Conservation (phyloP, 92 coral and sea anemone genomes). For the Palythoa heliodiscus region DNA sequence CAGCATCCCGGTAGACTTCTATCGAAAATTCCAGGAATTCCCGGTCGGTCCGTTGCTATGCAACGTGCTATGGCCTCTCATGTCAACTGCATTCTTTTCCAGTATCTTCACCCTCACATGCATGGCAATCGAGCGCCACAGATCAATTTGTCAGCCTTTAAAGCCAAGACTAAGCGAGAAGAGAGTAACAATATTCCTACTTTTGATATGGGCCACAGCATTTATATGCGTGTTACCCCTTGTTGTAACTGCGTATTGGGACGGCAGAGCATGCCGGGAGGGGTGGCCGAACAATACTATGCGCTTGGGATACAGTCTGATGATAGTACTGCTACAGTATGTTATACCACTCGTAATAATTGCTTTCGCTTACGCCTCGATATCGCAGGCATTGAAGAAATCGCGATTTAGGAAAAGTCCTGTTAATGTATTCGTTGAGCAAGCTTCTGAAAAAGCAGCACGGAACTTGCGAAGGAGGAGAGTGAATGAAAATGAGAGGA, state of each 20-base stretch:
- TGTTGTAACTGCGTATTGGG: slow-evolving; percentile 63
- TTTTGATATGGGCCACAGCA: slow-evolving; percentile 66
- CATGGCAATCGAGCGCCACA: slow-evolving; percentile 79
- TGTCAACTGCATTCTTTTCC: slow-evolving; percentile 72
- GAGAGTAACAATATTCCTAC: slow-evolving; percentile 34
- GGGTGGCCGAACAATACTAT: slow-evolving; percentile 64
- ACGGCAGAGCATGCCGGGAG: slow-evolving; percentile 60
- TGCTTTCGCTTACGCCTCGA: slow-evolving; percentile 70
- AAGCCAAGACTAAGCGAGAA: slow-evolving; percentile 55
- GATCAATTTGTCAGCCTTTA: slow-evolving; percentile 69
- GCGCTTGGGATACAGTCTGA: slow-evolving; percentile 66
- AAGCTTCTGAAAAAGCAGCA: background rate
- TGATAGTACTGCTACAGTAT: slow-evolving; percentile 65
- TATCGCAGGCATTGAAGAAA: slow-evolving; percentile 55
- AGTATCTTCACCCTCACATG: slow-evolving; percentile 79
- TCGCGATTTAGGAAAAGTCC: slow-evolving; percentile 24
- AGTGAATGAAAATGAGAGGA: slow-evolving; percentile 57
- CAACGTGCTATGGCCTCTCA: slow-evolving; percentile 82
- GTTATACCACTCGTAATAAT: slow-evolving; percentile 66
- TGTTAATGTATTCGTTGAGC: background rate
- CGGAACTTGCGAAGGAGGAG: slow-evolving; percentile 25
- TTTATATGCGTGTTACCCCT: slow-evolving; percentile 69
- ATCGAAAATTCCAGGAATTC: slow-evolving; percentile 53
- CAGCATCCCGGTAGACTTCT: slow-evolving; percentile 77
- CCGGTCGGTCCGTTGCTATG: slow-evolving; percentile 65